Conservation (phyloP, 2,888 invertebrate species). For the Lithophane ornitopus region DNA sequence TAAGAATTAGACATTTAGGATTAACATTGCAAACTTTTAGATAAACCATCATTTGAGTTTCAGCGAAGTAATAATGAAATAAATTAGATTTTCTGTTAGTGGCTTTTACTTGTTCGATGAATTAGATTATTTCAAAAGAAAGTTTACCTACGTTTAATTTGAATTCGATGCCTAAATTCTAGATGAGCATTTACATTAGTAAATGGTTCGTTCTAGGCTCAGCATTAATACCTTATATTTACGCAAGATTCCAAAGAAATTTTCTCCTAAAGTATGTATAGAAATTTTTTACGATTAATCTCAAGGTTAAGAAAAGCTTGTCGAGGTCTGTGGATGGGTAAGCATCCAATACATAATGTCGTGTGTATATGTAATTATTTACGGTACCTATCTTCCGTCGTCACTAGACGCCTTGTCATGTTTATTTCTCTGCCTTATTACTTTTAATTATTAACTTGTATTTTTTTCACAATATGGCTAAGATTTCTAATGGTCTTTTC, state of each 20-base stretch:
- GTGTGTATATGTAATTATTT: no score
- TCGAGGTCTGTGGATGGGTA: background rate
- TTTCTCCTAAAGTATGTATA: background rate
- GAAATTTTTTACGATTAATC: background rate
- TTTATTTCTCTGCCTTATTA: no score
- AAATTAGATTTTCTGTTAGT: constrained; percentile 24
- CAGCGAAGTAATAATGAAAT: constrained; percentile 7
- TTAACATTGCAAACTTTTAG: constrained; percentile 9
- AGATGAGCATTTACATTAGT: background rate
- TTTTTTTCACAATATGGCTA: no score
- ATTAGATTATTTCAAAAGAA: constrained; percentile 11
- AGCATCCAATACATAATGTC: no score
- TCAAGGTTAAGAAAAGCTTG: background rate
- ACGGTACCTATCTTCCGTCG: no score
- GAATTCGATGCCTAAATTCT: background rate
- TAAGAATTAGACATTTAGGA: background rate
- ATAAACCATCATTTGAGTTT: constrained; percentile 22
- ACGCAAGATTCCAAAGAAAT: background rate
- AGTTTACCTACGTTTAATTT: background rate
- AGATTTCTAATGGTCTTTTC: no score
- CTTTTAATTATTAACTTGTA: no score
- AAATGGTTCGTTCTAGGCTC: background rate
- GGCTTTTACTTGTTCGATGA: constrained; percentile 27
- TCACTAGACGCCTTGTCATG: no score
- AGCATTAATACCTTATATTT: background rate